Base-by-base conservation (phyloP, 2,113 vertebrate species). In the Dromaius novaehollandiae region DNA sequence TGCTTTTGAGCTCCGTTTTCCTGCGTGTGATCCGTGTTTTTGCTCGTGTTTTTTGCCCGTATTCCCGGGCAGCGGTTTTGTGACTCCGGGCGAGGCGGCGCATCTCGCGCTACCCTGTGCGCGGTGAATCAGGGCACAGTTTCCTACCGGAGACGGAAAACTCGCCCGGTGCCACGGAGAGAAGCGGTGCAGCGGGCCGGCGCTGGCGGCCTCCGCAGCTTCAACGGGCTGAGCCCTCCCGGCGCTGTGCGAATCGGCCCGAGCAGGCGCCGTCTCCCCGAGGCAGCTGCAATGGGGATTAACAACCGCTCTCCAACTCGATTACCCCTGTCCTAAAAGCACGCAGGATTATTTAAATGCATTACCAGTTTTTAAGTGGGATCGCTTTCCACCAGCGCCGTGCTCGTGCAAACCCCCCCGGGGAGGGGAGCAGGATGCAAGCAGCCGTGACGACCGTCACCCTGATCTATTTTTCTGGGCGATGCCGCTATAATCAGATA, bases 401-500 rank as follows among this genome's bases (percentile, higher is more conserved):
- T 10, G 30, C 61, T 74, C 18, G 0, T 46, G 18, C 42, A 73
- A 0, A 85, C 22, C 66, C 32, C 66, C 42, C 38, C 20, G 3
- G 69, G 74, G 78, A 89, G 70, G 74, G 46, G 76, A 93, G n/a
- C 55, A 86, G 88, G 80, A 83, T 81, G 55, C 32, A 22, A 3
- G 9, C 4, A 50, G 55, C 69, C 46, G 48, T 85, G 77, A 66
- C 7, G n/a, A 88, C 66, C 60, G 15, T 50, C 85, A 25, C 25
- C 28, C 40, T 88, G 24, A 88, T 87, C 68, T 93, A 0, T 34
- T 77, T 89, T 73, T 30, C 85, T 73, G 50, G 26, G 40, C 30
- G 40, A 30, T 69, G 86, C 88, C 50, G 65, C 65, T 79, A 7
- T 92, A 93, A 92, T 94, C 90, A 58, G 92, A 89, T 83, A 82